Percentiles rank a stretch among this genome's conserved stretches.
Evolutionary conservation across 1,140 invertebrate species (phyloP).

Genomic region (Goniozus legneri): DNA sequence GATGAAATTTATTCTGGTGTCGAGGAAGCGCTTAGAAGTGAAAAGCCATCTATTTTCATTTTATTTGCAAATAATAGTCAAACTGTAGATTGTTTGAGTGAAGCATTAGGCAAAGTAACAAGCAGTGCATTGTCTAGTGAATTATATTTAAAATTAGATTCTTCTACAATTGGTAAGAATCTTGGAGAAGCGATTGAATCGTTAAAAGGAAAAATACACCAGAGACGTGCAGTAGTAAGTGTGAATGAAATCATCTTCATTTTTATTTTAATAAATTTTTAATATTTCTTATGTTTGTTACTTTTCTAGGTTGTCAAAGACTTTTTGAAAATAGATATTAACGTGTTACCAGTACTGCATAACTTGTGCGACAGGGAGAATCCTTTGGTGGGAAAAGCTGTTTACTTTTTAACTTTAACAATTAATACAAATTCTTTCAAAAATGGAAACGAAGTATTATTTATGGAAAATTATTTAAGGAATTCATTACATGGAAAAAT

Average conservation of each 20-base stretch:
- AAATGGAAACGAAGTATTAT: conserved; percentile 15
- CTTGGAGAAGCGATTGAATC: conserved; percentile 26
- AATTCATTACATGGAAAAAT: conserved; percentile 30
- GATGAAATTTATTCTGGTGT: conserved; percentile 26
- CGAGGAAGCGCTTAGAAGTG: conserved; percentile 17
- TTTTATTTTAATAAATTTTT: no score
- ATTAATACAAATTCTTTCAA: conserved; percentile 19
- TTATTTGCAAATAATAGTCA: conserved; percentile 30
- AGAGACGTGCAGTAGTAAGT: conserved; percentile 38
- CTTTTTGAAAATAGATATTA: conserved; percentile 29
- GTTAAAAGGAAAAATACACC: conserved; percentile 13
- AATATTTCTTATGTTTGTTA: conserved; percentile 1
- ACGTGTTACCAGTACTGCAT: conserved; percentile 39
- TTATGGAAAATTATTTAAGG: conserved; percentile 30
- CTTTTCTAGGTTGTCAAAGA: conserved; percentile 38
- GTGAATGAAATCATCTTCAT: no score
- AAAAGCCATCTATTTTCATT: conserved; percentile 30
- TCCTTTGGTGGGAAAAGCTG: conserved; percentile 29
- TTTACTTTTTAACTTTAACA: conserved; percentile 40
- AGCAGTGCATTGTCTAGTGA: conserved; percentile 23
- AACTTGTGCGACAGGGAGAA: conserved; percentile 39
- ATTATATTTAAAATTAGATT: conserved; percentile 19
- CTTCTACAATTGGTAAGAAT: conserved; percentile 30
- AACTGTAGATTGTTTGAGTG: conserved; percentile 35
- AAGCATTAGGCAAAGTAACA: conserved; percentile 25